A percentile compares a stretch with the other conserved stretches of the same genome.
These are phyloP conservation scores for Australoheros scitulus DNA, from an alignment of 2,113 vertebrate species.

Conservation along the genomic window DNA sequence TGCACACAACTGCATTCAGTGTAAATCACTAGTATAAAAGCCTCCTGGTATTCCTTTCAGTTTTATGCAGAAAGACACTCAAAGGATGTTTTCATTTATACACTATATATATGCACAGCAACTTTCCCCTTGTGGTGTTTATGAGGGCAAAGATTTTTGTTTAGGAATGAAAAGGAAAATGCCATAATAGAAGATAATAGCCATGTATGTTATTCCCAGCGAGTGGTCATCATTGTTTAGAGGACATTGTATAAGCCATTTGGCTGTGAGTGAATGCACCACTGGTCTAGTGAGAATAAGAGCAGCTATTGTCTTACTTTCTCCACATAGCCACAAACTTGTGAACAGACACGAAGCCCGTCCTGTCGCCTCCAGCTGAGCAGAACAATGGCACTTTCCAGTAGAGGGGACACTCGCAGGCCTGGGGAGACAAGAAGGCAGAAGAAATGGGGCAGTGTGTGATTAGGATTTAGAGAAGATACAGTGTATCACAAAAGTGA, in stretches of 20 bases:
- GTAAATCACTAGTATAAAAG: slow-evolving; percentile 30
- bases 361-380: slow-evolving; percentile 90
- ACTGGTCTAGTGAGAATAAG: slow-evolving; percentile 39
- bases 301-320: slow-evolving; percentile 88
- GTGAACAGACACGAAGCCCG: slow-evolving; percentile 92
- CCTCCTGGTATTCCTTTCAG: slow-evolving; percentile 23
- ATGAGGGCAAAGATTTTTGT: slow-evolving; percentile 19
- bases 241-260: slow-evolving; percentile 21
- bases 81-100: slow-evolving; percentile 43
- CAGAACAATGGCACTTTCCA: slow-evolving; percentile 96
- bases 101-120: neutral
- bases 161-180: slow-evolving; percentile 34
- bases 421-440: slow-evolving; percentile 74
- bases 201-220: slow-evolving; percentile 23
- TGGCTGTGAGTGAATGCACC: slow-evolving; percentile 16
- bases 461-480: neutral
- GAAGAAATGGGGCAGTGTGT: neutral
- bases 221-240: slow-evolving; percentile 48
- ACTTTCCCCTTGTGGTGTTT: slow-evolving; percentile 20
- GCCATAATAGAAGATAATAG: slow-evolving; percentile 19
- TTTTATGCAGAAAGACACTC: slow-evolving; percentile 29
- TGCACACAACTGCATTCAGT: slow-evolving; percentile 31
- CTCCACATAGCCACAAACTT: slow-evolving; percentile 97
- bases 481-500: too few species aligned
- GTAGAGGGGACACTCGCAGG: slow-evolving; percentile 93